Percentiles rank a stretch among this genome's conserved stretches.
Conservation (phyloP, 2,113 vertebrate species). For the Pygathrix nemaeus region DNA sequence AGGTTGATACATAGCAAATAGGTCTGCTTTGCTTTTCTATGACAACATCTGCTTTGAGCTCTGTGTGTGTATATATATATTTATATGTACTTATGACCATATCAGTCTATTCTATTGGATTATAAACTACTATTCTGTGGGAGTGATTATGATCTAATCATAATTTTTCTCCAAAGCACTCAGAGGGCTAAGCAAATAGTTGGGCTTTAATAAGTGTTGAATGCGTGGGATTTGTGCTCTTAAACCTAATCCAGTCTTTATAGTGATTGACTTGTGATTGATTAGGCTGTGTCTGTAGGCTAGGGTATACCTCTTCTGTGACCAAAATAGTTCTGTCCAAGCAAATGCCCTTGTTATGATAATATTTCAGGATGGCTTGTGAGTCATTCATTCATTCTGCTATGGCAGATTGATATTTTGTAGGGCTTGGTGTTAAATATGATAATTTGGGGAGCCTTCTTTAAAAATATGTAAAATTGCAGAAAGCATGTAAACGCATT, state of each 20-base stretch:
- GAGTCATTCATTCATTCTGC: neutral
- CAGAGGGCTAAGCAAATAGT: neutral
- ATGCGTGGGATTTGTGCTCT: neutral
- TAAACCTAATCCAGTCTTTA: neutral
- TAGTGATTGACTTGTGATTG: neutral
- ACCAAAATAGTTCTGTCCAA: slow-evolving; percentile 26
- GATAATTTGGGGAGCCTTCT: neutral
- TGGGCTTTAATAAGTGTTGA: neutral
- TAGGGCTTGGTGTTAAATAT: neutral
- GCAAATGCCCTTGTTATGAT: neutral
- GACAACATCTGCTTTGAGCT: neutral
- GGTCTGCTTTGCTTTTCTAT: neutral
- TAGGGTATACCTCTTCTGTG: neutral
- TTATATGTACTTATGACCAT: neutral
- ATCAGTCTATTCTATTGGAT: neutral
- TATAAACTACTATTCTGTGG: neutral
- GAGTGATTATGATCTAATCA: neutral
- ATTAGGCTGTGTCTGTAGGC: neutral
- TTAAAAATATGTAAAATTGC: slow-evolving; percentile 1
- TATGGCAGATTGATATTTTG: neutral
- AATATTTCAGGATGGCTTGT: neutral
- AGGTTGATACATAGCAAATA: neutral
- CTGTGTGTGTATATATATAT: neutral
- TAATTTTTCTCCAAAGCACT: neutral
- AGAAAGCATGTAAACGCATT: neutral